Evolutionary conservation across 2,113 vertebrate species (phyloP), one percentile per base, ranked within the genome.

Genomic region (Egretta garzetta): DNA sequence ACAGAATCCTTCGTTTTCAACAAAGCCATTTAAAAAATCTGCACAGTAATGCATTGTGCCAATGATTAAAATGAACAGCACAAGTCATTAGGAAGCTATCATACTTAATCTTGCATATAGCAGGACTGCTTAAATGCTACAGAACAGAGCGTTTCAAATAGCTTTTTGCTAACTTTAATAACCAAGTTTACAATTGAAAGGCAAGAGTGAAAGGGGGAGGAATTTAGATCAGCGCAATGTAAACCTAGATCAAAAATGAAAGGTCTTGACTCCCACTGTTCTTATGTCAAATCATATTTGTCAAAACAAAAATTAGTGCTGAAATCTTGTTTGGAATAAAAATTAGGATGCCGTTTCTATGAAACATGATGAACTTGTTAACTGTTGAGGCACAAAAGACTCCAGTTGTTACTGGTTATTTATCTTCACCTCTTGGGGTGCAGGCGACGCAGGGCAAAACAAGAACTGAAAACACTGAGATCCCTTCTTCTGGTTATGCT

Each of bases 291-390:
- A 90, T 84, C 72, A 2, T 13, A 24, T 96, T 95, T 97, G 95
- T 97, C 96, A 95, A 90, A 98, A 95, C 94, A 97, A 77, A 96
- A 96, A 98, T 94, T 96, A 96, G 95, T 47, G 74, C 90, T 59
- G 86, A 90, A 90, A 92, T 45, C 74, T 81, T 94, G 96, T 94
- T 97, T 90, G 95, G 83, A 97, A 94, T 95, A 90, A 91, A 91
- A 94, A 96, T 84, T 37, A 96, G 90, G 95, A 95, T 79, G 79
- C 86, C 2, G 74, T 76, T 96, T 68, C 75, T 35, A 10, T 22
- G 79, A 66, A 80, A 86, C 52, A 55, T 0, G 70, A 80, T n/a
- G 83, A 86, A 87, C 30, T 49, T 39, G 63, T 95, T 79, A 86
- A 90, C n/a, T 80, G 80, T 55, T 35, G 28, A 88, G 77, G 88